Evolutionary conservation across 2,888 invertebrate genomes (phyloP).

Genomic region (Antitype chi): DNA sequence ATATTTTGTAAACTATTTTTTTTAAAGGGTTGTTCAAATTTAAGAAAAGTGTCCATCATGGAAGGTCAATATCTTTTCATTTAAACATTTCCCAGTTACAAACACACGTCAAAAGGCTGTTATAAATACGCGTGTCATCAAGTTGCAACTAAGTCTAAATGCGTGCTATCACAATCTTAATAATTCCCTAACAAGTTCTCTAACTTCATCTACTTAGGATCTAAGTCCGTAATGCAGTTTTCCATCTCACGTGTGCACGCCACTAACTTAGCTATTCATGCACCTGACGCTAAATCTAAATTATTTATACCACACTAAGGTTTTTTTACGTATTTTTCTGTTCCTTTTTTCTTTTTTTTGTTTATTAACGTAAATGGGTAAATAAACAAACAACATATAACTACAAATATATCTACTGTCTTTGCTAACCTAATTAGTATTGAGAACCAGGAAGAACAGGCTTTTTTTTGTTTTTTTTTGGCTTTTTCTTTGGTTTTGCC

Average conservation of each 20-base stretch:
- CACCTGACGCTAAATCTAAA: conserved; percentile 54
- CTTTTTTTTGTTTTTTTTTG: too few species aligned
- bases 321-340: not conserved
- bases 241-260: conserved; percentile 36
- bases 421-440: not conserved
- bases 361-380: too few species aligned
- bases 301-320: conserved; percentile 47
- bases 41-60: too few species aligned
- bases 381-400: too few species aligned
- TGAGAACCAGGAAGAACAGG: not conserved
- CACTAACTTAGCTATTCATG: conserved; percentile 49
- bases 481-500: not conserved
- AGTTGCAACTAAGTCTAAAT: not conserved
- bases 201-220: conserved; percentile 30
- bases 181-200: conserved; percentile 19
- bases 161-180: not conserved
- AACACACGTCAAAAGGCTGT: not conserved
- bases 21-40: too few species aligned
- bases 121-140: too few species aligned
- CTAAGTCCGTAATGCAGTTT: conserved; percentile 37
- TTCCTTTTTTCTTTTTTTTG: too few species aligned
- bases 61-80: too few species aligned
- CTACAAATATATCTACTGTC: too few species aligned
- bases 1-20: too few species aligned
- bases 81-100: not conserved